Evolutionary conservation across 2,888 invertebrate genomes (phyloP).

Genomic region (Patella ulyssiponensis): DNA sequence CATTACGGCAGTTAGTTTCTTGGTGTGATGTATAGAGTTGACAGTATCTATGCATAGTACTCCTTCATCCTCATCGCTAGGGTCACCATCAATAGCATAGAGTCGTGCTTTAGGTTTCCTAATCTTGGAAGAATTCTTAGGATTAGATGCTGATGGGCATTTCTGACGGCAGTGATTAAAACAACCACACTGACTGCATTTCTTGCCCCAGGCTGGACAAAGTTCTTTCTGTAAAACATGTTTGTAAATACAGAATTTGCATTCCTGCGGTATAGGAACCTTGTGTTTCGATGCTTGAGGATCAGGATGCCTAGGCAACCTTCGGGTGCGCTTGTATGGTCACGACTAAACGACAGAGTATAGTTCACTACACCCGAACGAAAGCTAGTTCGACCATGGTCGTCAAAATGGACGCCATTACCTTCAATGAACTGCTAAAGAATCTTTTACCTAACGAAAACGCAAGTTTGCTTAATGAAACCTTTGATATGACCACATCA

Average conservation of each 20-base stretch:
- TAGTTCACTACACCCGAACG: too few relatives aligned
- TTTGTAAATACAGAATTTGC: constrained; percentile 35
- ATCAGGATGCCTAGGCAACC: background rate
- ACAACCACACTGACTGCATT: constrained; percentile 28
- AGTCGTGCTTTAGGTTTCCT: too few relatives aligned
- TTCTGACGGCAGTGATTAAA: background rate
- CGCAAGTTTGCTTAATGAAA: too few relatives aligned
- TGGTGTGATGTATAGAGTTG: background rate
- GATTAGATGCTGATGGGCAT: background rate
- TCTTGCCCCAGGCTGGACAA: constrained; percentile 44
- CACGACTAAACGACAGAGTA: too few relatives aligned
- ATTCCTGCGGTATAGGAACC: background rate
- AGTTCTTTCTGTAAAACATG: constrained; percentile 36
- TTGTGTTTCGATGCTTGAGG: background rate
- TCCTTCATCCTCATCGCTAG: background rate
- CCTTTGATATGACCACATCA: too few relatives aligned
- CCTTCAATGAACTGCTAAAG: too few relatives aligned
- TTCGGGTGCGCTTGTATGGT: too few relatives aligned
- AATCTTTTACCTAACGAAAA: too few relatives aligned
- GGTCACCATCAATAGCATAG: too few relatives aligned
- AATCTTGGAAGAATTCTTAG: too few relatives aligned
- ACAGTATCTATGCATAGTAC: background rate
- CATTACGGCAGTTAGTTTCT: background rate
- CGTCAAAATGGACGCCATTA: too few relatives aligned
- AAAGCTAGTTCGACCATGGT: too few relatives aligned